Evolutionary conservation across 1,140 invertebrate species (phyloP), one percentile per base, ranked within the genome.

Genomic region (Delia radicum): DNA sequence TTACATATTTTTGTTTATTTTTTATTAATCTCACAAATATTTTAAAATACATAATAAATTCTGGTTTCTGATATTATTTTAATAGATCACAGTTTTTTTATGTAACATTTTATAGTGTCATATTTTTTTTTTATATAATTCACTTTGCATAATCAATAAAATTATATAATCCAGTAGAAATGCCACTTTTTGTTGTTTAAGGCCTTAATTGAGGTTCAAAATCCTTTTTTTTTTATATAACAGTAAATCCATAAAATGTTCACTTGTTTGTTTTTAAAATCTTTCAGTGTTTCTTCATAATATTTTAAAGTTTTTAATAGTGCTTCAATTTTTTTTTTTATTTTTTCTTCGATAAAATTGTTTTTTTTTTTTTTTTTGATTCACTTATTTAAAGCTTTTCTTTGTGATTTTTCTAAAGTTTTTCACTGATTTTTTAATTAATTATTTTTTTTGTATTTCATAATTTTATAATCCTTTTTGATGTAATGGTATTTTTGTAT

Each of bases 401-500:
- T 55, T 55, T 55, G 18, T 55, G 0, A 21, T 55, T 55, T 21
- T 55, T 55, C 18, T 21, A n/a, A 55, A 55, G 18, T 55, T 69
- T 69, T 33, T 69, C 65, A 69, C 65, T 69, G 33, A 24, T 31
- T 18, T 67, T 18, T 37, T 33, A n/a, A n/a, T n/a, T n/a, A n/a
- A n/a, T n/a, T 24, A 33, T 37, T 69, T 24, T 24, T 69, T 75
- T 73, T 75, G n/a, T 33, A 28, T 72, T 78, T 67, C 55, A 4
- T 12, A 21, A 31, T 33, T 63, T 33, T 73, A 74, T 72, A 79
- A 46, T 31, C 37, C 37, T 46, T 61, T 29, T 78, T 81, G 79
- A 81, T 84, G 13, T n/a, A n/a, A 63, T 48, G 33, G 55, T 67
- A 48, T 46, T 72, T 74, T 74, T 27, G 10, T 61, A 8, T 63